Conservation (phyloP, 2,888 invertebrate genomes). For the Amphipyra berbera region DNA sequence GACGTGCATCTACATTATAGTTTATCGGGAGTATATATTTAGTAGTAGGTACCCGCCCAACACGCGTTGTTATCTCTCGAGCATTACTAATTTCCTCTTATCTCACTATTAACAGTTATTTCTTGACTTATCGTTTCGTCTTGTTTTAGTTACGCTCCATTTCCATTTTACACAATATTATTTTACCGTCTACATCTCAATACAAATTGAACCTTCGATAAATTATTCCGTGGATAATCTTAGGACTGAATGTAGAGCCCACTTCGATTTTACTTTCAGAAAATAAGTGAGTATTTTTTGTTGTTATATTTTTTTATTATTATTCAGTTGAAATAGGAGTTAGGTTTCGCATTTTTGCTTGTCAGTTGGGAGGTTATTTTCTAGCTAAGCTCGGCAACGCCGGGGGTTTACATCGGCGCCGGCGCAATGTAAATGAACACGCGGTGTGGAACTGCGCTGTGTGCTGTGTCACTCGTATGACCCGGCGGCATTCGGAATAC, state of each 20-base stretch:
- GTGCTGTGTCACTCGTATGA: slow-evolving; percentile 77
- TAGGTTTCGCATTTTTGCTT: slow-evolving; percentile 25
- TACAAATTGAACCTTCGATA: slow-evolving; percentile 8
- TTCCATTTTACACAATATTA: slow-evolving; percentile 37
- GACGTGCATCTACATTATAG: slow-evolving; percentile 28
- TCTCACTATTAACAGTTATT: slow-evolving; percentile 48
- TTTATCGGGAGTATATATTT: slow-evolving; percentile 28
- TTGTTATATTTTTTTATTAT: slow-evolving; percentile 22
- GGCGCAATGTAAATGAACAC: slow-evolving; percentile 68
- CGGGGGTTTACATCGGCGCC: slow-evolving; percentile 60
- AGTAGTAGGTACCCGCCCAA: slow-evolving; percentile 22
- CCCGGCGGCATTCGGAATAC: slow-evolving; percentile 79
- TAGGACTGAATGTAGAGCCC: slow-evolving; percentile 1
- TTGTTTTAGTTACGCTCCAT: slow-evolving; percentile 56
- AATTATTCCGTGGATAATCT: slow-evolving; percentile 23
- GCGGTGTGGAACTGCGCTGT: slow-evolving; percentile 51
- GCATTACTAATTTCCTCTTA: slow-evolving; percentile 59
- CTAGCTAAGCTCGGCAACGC: slow-evolving; percentile 44
- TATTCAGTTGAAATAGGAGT: slow-evolving; percentile 3
- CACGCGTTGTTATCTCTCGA: slow-evolving; percentile 40
- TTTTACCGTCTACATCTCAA: slow-evolving; percentile 16
- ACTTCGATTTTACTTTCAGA: not conserved
- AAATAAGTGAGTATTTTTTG: too few relatives aligned
- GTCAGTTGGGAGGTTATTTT: slow-evolving; percentile 58
- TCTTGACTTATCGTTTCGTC: slow-evolving; percentile 56